These are phyloP conservation scores for Cisticola juncidis DNA, from an alignment of 2,113 vertebrate genomes.

Conservation along the genomic window DNA sequence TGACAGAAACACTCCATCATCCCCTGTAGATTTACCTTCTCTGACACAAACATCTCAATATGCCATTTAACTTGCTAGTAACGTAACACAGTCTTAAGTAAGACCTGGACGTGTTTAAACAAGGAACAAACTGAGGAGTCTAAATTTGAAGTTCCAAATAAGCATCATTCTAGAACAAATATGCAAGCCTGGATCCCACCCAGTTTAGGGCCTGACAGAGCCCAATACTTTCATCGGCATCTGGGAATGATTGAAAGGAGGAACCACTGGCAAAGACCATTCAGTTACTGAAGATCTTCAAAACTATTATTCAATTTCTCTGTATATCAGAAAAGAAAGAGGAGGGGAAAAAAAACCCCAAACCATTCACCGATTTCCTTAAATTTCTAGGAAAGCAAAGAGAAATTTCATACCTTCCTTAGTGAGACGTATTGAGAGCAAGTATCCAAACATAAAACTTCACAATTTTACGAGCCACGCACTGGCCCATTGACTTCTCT, in stretches of 20 bases:
- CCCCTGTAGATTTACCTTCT: background rate
- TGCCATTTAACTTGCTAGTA: background rate
- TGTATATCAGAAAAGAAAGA: background rate
- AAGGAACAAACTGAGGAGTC: background rate
- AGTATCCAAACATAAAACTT: background rate
- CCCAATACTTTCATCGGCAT: background rate
- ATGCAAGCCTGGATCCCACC: background rate
- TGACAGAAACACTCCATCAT: background rate
- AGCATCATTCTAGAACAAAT: background rate
- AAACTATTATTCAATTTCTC: background rate
- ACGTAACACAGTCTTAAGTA: background rate
- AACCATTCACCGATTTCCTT: background rate
- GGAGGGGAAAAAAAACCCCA: rapidly evolving
- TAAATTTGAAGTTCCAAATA: background rate
- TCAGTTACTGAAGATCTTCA: background rate
- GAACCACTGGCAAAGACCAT: background rate
- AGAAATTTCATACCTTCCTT: background rate
- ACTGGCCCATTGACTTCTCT: background rate
- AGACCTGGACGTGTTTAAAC: background rate
- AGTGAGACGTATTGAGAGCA: background rate
- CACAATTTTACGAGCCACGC: background rate
- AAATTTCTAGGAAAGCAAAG: background rate
- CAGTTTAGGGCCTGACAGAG: background rate
- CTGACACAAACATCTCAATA: background rate
- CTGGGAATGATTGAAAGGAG: background rate